These are phyloP conservation scores for Ceyx erithaca DNA, from an alignment of 2,797 vertebrate species.

Conservation along the genomic window DNA sequence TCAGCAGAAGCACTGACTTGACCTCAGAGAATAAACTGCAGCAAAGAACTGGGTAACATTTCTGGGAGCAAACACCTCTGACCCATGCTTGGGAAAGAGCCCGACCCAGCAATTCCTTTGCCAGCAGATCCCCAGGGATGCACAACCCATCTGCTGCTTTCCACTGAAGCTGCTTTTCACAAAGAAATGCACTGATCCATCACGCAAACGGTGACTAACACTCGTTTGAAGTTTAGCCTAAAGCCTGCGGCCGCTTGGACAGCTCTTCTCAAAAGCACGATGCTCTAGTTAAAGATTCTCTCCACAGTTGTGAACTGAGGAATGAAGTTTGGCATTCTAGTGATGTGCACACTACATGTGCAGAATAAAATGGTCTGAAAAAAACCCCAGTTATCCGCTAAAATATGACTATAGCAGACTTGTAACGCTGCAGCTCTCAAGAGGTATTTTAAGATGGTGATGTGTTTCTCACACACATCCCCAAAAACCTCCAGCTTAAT, in stretches of 20 bases:
- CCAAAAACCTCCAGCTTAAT: not conserved
- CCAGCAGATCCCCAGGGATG: not conserved
- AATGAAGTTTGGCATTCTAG: not conserved
- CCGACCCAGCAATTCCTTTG: not conserved
- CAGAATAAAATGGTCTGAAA: not conserved
- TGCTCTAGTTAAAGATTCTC: not conserved
- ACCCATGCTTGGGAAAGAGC: not conserved
- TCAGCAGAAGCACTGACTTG: not conserved
- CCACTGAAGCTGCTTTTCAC: not conserved
- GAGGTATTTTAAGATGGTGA: not conserved
- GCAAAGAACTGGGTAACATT: not conserved
- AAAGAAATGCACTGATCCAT: not conserved
- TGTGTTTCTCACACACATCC: not conserved
- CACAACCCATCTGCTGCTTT: not conserved
- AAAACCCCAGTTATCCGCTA: not conserved
- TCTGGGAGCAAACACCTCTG: not conserved
- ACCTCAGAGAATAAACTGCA: not conserved
- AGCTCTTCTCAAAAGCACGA: not conserved
- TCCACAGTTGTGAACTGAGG: not conserved
- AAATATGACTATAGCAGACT: not conserved
- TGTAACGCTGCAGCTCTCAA: not conserved
- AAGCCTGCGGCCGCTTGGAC: not conserved
- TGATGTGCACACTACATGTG: fast-evolving
- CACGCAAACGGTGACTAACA: fast-evolving
- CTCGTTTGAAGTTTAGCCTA: not conserved